Percentiles rank a stretch among this genome's conserved stretches.
Evolutionary conservation across 2,797 vertebrate species (phyloP).

Genomic region (Microctenopoma lineatum): DNA sequence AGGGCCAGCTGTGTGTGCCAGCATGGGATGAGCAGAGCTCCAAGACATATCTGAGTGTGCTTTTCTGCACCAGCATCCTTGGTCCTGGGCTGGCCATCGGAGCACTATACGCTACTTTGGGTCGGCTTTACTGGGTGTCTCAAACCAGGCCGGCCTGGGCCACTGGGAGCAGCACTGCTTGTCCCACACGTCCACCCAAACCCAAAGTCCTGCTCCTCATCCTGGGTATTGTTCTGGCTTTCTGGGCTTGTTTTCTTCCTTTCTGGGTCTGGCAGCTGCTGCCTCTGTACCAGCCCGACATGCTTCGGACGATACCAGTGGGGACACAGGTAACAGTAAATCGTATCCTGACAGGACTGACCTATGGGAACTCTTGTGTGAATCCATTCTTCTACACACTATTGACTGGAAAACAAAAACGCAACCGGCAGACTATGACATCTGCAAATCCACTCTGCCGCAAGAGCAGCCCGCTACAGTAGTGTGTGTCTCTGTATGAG

Average conservation of each 20-base stretch:
- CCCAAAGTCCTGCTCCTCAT: constrained; percentile 89
- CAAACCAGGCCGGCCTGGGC: constrained; percentile 84
- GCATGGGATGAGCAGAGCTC: constrained; percentile 89
- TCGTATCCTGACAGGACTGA: constrained; percentile 87
- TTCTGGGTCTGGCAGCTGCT: constrained; percentile 92
- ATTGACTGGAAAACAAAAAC: constrained; percentile 83
- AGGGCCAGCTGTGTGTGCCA: constrained; percentile 86
- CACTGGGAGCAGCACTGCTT: constrained; percentile 67
- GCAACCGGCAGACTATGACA: constrained; percentile 69
- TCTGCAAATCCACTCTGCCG: constrained; percentile 80
- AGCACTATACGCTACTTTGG: constrained; percentile 85
- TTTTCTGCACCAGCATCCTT: constrained; percentile 90
- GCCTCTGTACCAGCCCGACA: constrained; percentile 85
- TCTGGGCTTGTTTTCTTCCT: constrained; percentile 91
- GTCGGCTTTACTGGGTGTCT: constrained; percentile 88
- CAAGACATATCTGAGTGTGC: constrained; percentile 85
- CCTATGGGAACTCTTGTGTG: constrained; percentile 90
- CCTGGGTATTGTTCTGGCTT: constrained; percentile 87
- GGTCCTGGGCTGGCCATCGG: constrained; percentile 88
- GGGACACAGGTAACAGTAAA: constrained; percentile 88
- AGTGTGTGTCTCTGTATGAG: constrained; percentile 21
- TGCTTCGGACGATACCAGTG: constrained; percentile 80
- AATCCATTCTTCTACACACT: constrained; percentile 92
- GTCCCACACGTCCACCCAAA: constrained; percentile 83
- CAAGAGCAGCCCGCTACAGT: constrained; percentile 79